Percentiles rank a stretch among this genome's conserved stretches.
Conservation (phyloP, 2,113 vertebrate species). For the Caracal caracal region DNA sequence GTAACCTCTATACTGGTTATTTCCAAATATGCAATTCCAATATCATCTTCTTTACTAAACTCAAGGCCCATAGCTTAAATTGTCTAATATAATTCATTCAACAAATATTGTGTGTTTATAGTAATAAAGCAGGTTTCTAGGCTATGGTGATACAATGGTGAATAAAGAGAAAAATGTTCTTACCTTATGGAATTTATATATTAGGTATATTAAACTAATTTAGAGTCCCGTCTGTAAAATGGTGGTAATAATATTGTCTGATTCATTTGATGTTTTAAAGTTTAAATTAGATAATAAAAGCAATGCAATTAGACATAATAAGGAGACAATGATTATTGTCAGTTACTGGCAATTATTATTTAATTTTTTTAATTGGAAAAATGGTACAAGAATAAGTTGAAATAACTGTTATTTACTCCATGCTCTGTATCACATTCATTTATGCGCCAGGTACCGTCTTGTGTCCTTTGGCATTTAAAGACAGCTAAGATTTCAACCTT, state of each 20-base stretch:
- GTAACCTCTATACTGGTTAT: not conserved
- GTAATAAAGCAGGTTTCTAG: not conserved
- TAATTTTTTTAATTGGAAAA: not conserved
- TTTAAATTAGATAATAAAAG: not conserved
- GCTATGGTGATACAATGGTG: not conserved
- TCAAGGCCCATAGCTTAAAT: not conserved
- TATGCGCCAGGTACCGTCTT: not conserved
- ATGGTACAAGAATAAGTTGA: not conserved
- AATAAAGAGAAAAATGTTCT: not conserved
- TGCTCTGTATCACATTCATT: not conserved
- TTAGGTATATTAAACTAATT: not conserved
- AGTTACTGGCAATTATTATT: not conserved
- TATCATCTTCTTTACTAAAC: not conserved
- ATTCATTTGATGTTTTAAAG: not conserved
- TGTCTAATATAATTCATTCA: not conserved
- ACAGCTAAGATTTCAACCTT: not conserved
- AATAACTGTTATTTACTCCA: not conserved
- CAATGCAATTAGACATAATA: not conserved
- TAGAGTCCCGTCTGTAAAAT: not conserved
- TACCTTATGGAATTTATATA: not conserved
- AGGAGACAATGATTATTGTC: not conserved
- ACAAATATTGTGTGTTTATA: not conserved
- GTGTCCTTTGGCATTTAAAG: not conserved
- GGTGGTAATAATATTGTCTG: not conserved
- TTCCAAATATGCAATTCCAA: not conserved